These are phyloP conservation scores for Adoxophyes honmai DNA, from an alignment of 1,140 invertebrate genomes.

Conservation along the genomic window DNA sequence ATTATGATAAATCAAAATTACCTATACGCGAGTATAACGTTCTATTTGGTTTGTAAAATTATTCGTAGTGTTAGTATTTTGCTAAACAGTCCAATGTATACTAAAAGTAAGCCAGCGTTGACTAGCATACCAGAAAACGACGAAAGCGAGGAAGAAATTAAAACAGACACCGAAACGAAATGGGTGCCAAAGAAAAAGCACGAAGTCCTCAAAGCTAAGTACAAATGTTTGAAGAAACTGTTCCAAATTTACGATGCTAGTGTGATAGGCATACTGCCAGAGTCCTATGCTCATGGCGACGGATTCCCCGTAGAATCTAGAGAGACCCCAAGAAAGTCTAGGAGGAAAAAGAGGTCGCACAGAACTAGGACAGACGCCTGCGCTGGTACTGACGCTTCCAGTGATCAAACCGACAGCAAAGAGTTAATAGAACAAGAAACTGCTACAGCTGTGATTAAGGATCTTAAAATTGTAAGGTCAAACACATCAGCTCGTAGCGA, in stretches of 20 bases:
- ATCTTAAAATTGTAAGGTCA: background rate
- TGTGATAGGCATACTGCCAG: slow-evolving; percentile 57
- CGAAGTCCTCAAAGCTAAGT: slow-evolving; percentile 64
- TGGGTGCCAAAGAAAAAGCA: slow-evolving; percentile 71
- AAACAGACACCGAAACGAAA: slow-evolving; percentile 29
- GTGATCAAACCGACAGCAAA: background rate
- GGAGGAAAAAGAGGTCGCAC: slow-evolving; percentile 37
- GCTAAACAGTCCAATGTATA: slow-evolving; percentile 38
- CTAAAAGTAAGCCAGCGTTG: slow-evolving; percentile 35
- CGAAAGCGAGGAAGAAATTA: slow-evolving; percentile 40
- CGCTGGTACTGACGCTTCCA: slow-evolving; percentile 38
- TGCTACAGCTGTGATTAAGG: background rate
- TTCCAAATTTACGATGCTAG: slow-evolving; percentile 68
- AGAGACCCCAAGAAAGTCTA: slow-evolving; percentile 9
- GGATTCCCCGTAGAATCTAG: slow-evolving; percentile 16
- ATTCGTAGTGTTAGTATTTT: slow-evolving; percentile 30
- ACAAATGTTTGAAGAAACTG: slow-evolving; percentile 66
- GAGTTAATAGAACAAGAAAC: background rate
- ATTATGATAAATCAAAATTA: slow-evolving; percentile 67
- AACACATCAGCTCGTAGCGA: background rate
- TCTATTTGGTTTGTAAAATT: slow-evolving; percentile 51
- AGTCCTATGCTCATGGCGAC: slow-evolving; percentile 26
- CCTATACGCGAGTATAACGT: slow-evolving; percentile 45
- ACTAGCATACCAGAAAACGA: slow-evolving; percentile 49
- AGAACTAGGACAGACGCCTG: slow-evolving; percentile 51